These are phyloP conservation scores for Hylaea fasciaria DNA, from an alignment of 2,888 invertebrate species.

Conservation along the genomic window DNA sequence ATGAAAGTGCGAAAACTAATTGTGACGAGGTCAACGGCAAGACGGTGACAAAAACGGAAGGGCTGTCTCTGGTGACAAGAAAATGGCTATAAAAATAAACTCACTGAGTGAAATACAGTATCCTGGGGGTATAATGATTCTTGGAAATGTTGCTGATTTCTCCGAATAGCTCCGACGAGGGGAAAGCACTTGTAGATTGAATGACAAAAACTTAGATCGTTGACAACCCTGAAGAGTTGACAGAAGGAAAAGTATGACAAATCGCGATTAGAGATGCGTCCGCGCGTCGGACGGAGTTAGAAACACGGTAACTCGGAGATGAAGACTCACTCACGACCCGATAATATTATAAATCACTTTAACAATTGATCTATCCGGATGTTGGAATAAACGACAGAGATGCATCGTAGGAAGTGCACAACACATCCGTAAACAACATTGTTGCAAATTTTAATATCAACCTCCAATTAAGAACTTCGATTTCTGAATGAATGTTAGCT, in stretches of 20 bases:
- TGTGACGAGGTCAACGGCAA: slow-evolving; percentile 59
- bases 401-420: slow-evolving; percentile 39
- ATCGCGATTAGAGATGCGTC: slow-evolving; percentile 60
- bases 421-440: slow-evolving; percentile 25
- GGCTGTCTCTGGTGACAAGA: slow-evolving; percentile 46
- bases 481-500: slow-evolving; percentile 1
- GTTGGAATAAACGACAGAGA: slow-evolving; percentile 36
- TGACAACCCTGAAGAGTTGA: slow-evolving; percentile 51
- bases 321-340: slow-evolving; percentile 46
- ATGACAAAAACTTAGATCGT: slow-evolving; percentile 31
- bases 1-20: slow-evolving; percentile 55
- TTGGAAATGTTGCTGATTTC: slow-evolving; percentile 28
- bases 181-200: slow-evolving; percentile 41
- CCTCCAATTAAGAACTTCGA: neutral
- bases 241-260: slow-evolving; percentile 73
- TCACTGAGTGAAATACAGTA: slow-evolving; percentile 48
- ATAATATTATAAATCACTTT: slow-evolving; percentile 57
- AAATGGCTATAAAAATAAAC: slow-evolving; percentile 41
- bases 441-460: slow-evolving; percentile 9
- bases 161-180: slow-evolving; percentile 18
- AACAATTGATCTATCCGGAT: slow-evolving; percentile 48
- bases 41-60: slow-evolving; percentile 49
- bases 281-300: slow-evolving; percentile 52
- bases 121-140: slow-evolving; percentile 36
- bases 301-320: neutral